These are phyloP conservation scores for Leptopilina clavipes DNA, from an alignment of 1,140 invertebrate genomes.

Conservation along the genomic window DNA sequence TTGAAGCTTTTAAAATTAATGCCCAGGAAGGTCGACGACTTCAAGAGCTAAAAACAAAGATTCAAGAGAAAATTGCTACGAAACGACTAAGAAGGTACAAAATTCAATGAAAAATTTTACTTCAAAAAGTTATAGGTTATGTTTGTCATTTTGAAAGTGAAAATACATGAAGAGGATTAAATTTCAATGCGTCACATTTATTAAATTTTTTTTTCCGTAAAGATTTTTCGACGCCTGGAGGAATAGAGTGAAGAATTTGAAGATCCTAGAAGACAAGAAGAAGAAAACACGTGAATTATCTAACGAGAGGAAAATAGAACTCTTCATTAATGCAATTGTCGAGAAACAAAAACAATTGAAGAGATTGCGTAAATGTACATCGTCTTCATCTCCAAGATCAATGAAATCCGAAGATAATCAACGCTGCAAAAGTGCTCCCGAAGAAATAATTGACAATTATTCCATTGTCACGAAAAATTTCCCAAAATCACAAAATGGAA, in stretches of 20 bases:
- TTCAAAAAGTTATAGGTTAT: too few relatives aligned
- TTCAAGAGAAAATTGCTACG: slow-evolving; percentile 45
- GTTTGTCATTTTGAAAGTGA: too few relatives aligned
- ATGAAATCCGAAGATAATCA: slow-evolving; percentile 18
- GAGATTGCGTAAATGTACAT: slow-evolving; percentile 36
- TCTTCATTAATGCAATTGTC: slow-evolving; percentile 63
- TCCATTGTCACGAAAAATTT: not conserved
- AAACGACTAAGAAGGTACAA: slow-evolving; percentile 27
- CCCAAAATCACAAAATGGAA: not conserved
- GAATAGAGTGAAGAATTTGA: slow-evolving; percentile 37
- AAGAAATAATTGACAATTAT: not conserved
- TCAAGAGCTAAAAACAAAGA: slow-evolving; percentile 55
- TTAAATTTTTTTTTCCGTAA: slow-evolving; percentile 36
- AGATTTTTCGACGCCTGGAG: slow-evolving; percentile 60
- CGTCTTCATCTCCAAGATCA: not conserved
- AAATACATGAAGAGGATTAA: too few relatives aligned
- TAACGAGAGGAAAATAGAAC: slow-evolving; percentile 65
- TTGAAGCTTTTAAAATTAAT: slow-evolving; percentile 52
- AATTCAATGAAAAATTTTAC: too few relatives aligned
- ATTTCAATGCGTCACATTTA: too few relatives aligned
- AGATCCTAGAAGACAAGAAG: slow-evolving; percentile 34
- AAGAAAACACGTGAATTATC: slow-evolving; percentile 49
- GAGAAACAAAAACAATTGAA: slow-evolving; percentile 62
- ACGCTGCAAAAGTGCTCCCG: slow-evolving; percentile 43
- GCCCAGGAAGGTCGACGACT: slow-evolving; percentile 49